These are phyloP conservation scores for Spinibarbus caldwelli DNA, from an alignment of 2,797 vertebrate species.

Conservation along the genomic window DNA sequence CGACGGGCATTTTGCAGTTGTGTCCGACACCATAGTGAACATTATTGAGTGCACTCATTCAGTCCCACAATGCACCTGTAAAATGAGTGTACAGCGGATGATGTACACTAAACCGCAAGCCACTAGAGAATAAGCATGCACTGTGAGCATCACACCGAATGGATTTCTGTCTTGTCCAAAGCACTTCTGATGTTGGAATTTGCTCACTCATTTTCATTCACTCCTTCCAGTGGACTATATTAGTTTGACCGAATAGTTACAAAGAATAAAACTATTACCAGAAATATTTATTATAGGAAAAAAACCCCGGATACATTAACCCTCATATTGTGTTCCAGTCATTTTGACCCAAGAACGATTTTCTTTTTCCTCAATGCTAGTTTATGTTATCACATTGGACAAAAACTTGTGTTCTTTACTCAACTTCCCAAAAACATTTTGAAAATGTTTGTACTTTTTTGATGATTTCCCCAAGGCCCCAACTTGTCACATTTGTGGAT, in stretches of 20 bases:
- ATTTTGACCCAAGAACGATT: too few species aligned
- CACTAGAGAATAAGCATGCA: background rate
- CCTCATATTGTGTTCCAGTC: too few species aligned
- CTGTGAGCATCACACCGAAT: background rate
- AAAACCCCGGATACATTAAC: background rate
- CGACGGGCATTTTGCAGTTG: background rate
- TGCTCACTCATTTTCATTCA: background rate
- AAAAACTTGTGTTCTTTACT: too few species aligned
- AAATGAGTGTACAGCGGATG: background rate
- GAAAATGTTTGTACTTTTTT: too few species aligned
- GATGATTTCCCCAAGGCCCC: too few species aligned
- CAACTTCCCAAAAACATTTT: too few species aligned
- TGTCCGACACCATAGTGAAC: background rate
- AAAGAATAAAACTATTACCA: background rate
- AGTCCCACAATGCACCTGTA: too few species aligned
- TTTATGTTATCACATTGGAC: too few species aligned
- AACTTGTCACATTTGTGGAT: too few species aligned
- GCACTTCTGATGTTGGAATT: background rate
- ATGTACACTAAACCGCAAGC: background rate
- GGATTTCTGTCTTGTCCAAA: background rate
- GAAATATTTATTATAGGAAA: background rate
- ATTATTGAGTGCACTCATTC: background rate
- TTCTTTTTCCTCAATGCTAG: background rate
- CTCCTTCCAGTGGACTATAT: background rate
- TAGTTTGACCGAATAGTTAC: background rate